These are phyloP conservation scores for Smittia sp. DNA, from an alignment of 2,888 invertebrate species.

Conservation along the genomic window DNA sequence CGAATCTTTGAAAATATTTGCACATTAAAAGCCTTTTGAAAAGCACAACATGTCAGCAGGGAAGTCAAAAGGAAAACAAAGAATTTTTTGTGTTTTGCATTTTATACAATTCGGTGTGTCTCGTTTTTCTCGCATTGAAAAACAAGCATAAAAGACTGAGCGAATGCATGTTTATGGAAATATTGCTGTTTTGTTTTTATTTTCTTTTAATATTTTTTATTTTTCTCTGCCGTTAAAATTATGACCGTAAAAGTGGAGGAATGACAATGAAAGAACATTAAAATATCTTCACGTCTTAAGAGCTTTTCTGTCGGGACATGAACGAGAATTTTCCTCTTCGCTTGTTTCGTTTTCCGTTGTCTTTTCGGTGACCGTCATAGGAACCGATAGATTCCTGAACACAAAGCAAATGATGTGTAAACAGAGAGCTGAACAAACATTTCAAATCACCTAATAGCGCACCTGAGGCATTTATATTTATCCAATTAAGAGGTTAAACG, in stretches of 20 bases:
- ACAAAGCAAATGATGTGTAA: slow-evolving; percentile 6
- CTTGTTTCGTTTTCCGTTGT: neutral
- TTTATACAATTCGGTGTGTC: neutral
- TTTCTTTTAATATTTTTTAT: neutral
- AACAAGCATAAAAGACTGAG: neutral
- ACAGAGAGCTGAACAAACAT: neutral
- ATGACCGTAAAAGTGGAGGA: slow-evolving; percentile 6
- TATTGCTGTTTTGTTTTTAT: neutral
- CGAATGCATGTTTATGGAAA: slow-evolving; percentile 16
- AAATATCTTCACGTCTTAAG: slow-evolving; percentile 15
- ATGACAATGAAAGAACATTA: slow-evolving; percentile 20
- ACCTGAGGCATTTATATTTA: too few species aligned
- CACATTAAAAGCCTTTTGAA: slow-evolving; percentile 35
- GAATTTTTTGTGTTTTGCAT: slow-evolving; percentile 15
- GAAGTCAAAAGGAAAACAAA: slow-evolving; percentile 6
- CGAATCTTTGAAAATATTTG: neutral
- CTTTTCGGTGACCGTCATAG: neutral
- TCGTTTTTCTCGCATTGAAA: neutral
- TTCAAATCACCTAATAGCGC: too few species aligned
- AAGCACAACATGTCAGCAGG: slow-evolving; percentile 28
- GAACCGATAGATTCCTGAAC: neutral
- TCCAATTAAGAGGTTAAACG: too few species aligned
- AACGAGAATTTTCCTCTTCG: neutral
- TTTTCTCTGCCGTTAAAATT: slow-evolving; percentile 5
- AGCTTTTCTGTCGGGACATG: neutral